These are phyloP conservation scores for Clarias gariepinus DNA, from an alignment of 2,113 vertebrate genomes.

Conservation along the genomic window DNA sequence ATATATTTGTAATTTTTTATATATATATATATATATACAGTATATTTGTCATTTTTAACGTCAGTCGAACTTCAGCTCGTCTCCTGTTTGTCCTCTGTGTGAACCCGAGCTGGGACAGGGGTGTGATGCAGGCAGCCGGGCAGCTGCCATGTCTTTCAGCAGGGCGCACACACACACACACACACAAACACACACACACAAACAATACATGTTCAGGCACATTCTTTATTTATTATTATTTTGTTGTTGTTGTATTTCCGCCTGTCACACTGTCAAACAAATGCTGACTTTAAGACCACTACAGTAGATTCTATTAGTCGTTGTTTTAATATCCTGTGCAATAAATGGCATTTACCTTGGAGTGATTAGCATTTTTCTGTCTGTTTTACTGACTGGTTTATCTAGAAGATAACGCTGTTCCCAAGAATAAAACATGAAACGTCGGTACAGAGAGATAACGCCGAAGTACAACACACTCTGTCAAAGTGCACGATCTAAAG, in stretches of 20 bases:
- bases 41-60: too few species aligned
- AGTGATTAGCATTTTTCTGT: too few species aligned
- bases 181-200: constrained; percentile 18
- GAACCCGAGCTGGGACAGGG: constrained; percentile 47
- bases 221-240: background rate
- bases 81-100: constrained; percentile 36
- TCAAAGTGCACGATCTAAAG: background rate
- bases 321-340: background rate
- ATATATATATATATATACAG: too few species aligned
- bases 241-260: background rate
- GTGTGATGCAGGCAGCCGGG: constrained; percentile 33
- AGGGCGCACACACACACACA: constrained; percentile 34
- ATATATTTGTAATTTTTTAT: too few species aligned
- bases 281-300: background rate
- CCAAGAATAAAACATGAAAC: background rate
- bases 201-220: background rate
- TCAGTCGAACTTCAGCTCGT: background rate
- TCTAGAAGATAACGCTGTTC: background rate
- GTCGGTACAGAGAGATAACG: background rate
- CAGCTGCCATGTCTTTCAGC: constrained; percentile 56
- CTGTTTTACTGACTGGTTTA: background rate
- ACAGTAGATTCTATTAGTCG: background rate
- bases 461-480: background rate
- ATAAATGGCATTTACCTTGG: too few species aligned
- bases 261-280: background rate